Conservation (phyloP, 2,113 vertebrate genomes). For the Corythornis cristatus region DNA sequence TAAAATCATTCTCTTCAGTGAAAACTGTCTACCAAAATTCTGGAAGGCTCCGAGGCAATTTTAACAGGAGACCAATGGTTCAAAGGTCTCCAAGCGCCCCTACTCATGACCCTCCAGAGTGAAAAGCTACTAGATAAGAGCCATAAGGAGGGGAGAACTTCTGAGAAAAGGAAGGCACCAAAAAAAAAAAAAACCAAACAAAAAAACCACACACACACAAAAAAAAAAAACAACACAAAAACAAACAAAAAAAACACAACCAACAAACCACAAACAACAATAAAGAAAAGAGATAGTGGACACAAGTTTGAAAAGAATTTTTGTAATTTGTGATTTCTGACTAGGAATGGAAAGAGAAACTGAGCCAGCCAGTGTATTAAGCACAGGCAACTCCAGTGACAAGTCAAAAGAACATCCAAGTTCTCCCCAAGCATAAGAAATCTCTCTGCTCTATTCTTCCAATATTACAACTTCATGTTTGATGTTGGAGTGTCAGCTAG, state of each 20-base stretch:
- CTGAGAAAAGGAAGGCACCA: background rate
- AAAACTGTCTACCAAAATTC: background rate
- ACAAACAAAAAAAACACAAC: no score
- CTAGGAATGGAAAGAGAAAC: background rate
- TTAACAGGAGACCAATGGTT: background rate
- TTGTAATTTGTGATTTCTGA: background rate
- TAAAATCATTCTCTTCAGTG: background rate
- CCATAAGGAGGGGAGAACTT: background rate
- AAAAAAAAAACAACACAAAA: no score
- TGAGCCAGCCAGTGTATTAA: background rate
- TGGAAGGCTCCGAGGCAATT: background rate
- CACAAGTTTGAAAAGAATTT: background rate
- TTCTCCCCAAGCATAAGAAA: background rate
- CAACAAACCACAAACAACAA: no score
- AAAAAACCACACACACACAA: no score
- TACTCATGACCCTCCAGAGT: background rate
- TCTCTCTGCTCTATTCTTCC: background rate
- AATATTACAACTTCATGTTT: background rate
- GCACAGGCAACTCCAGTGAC: background rate
- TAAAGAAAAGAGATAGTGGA: background rate
- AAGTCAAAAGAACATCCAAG: background rate
- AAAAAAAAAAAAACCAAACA: no score
- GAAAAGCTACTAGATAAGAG: background rate
- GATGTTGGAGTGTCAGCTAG: background rate
- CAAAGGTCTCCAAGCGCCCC: background rate